phyloP scores from a whole-genome alignment of 2,888 invertebrate genomes.

The Dastarcus helophoroides region DNA sequence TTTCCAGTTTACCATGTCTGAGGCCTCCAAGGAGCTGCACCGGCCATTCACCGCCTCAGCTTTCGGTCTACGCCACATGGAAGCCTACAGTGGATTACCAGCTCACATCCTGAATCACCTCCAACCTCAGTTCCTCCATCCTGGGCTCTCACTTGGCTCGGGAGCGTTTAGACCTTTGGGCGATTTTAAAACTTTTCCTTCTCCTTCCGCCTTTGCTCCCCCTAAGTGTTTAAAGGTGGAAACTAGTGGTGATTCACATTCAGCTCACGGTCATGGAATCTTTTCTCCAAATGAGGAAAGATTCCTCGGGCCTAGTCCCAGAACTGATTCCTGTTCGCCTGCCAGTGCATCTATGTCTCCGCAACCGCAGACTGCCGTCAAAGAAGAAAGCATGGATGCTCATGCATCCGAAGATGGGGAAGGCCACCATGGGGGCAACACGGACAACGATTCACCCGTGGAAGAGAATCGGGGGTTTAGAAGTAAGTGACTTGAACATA shows the following conservation, averaged over 20 bases:
- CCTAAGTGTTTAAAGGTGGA: slow-evolving; percentile 52
- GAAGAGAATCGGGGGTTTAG: slow-evolving; percentile 43
- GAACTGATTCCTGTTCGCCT: slow-evolving; percentile 49
- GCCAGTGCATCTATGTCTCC: slow-evolving; percentile 48
- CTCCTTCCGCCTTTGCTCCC: slow-evolving; percentile 57
- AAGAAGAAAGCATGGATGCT: slow-evolving; percentile 47
- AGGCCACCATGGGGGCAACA: slow-evolving; percentile 33
- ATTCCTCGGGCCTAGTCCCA: slow-evolving; percentile 37
- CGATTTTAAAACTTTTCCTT: slow-evolving; percentile 42
- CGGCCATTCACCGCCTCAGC: slow-evolving; percentile 51
- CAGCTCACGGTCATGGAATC: slow-evolving; percentile 29
- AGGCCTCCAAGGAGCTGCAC: slow-evolving; percentile 51
- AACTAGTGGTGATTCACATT: slow-evolving; percentile 32
- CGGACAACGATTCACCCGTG: slow-evolving; percentile 31
- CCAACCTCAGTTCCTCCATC: slow-evolving; percentile 61
- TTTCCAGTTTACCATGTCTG: slow-evolving; percentile 36
- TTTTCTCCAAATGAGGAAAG: slow-evolving; percentile 36
- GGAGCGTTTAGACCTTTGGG: slow-evolving; percentile 49
- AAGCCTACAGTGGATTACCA: slow-evolving; percentile 48
- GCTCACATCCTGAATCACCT: slow-evolving; percentile 59
- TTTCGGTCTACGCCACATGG: slow-evolving; percentile 43
- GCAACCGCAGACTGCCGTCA: slow-evolving; percentile 33
- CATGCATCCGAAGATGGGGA: slow-evolving; percentile 48
- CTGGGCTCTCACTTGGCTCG: slow-evolving; percentile 48
- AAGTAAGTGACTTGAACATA: slow-evolving; percentile 50